Base-by-base conservation (phyloP, 2,113 vertebrate genomes). In the Myxocyprinus asiaticus region DNA sequence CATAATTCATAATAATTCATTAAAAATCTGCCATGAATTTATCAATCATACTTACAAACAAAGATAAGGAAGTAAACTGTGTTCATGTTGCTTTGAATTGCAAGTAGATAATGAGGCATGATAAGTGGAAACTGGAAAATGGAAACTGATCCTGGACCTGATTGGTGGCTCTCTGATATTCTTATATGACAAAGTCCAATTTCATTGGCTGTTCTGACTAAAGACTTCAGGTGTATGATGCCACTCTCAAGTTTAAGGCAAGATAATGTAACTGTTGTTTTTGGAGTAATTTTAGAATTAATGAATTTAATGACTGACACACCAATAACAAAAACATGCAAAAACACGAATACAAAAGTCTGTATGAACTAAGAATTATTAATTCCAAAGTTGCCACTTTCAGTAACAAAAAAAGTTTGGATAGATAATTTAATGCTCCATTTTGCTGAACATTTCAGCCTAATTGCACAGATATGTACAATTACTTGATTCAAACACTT, bases 21-120 rank as follows among this genome's bases (percentile, higher is more conserved):
- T 33, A 33, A 33, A 33, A 33, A 33, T 33, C 22, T 33, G 3
- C 22, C 22, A 42, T 47, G 5, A 3, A 5, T 5, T 3, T 6
- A 22, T 51, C 15, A 68, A 15, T 10, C 10, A n/a, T 63, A 61
- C 77, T 70, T 70, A 78, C 77, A 67, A 62, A 68, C 17, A 17
- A 78, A 63, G 47, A 6, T 12, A 33, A 78, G 47, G 48, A 69
- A 50, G 9, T 12, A 17, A 42, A 70, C 17, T 43, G 9, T 6
- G 17, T 14, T 70, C 66, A 78, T 78, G 56, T 61, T 70, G 14
- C 22, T 62, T 22, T 51, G 50, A 14, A 67, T 47, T 67, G 55
- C 55, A 9, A 50, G 10, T 6, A 47, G 33, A 78, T 33, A 78
- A 70, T 48, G 45, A 62, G 7, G 56, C n/a, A 42, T n/a, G 76